Evolutionary conservation across 2,797 vertebrate genomes (phyloP).

Genomic region (Eutrigla gurnardus): DNA sequence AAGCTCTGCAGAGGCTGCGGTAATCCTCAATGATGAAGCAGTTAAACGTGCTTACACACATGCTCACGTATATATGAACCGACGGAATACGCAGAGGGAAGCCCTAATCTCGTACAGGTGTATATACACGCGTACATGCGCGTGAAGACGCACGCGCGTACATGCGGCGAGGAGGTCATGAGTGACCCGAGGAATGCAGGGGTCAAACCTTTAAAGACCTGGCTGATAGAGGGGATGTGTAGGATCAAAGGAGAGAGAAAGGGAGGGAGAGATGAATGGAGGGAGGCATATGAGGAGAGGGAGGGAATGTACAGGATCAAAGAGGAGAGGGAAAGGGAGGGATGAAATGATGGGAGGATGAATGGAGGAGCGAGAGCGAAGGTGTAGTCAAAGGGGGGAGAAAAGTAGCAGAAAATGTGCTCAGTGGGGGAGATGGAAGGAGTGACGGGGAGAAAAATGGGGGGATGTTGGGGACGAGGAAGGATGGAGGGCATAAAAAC

Average conservation of each 20-base stretch:
- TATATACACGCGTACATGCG: conserved; percentile 54
- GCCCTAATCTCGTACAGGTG: conserved; percentile 72
- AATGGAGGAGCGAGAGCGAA: conserved; percentile 45
- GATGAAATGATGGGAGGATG: conserved; percentile 59
- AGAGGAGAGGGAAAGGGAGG: conserved; percentile 41
- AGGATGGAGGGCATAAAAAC: conserved; percentile 49
- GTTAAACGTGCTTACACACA: conserved; percentile 40
- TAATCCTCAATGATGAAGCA: conserved; percentile 67
- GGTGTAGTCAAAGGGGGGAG: conserved; percentile 14
- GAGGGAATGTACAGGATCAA: conserved; percentile 51
- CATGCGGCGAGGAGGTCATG: conserved; percentile 64
- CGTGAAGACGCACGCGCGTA: conserved; percentile 45
- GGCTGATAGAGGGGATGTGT: conserved; percentile 80
- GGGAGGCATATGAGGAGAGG: conserved; percentile 51
- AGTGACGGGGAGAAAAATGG: not conserved
- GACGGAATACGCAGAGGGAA: conserved; percentile 30
- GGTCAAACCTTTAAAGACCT: conserved; percentile 81
- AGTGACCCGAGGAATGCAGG: conserved; percentile 77
- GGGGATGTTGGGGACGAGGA: conserved; percentile 4
- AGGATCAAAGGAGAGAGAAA: conserved; percentile 70
- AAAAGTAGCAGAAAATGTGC: conserved; percentile 27
- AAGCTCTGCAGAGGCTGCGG: conserved; percentile 49
- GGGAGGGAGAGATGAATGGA: conserved; percentile 67
- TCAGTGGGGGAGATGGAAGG: conserved; percentile 6
- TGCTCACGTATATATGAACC: not conserved